Conservation (phyloP, 2,888 invertebrate species). For the Caprella mutica region DNA sequence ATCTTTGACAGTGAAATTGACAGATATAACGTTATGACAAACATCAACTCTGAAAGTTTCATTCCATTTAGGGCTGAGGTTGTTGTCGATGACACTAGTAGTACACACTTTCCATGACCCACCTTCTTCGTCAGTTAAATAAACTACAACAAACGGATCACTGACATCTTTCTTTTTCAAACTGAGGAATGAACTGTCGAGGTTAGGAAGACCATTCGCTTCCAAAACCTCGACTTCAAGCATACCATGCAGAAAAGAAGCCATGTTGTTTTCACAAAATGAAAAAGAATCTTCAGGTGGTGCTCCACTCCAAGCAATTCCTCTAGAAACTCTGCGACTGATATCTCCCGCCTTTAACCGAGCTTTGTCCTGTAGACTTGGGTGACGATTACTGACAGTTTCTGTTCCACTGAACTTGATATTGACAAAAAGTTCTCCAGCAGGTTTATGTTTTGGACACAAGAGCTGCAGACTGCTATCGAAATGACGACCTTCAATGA, state of each 20-base stretch:
- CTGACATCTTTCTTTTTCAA: conserved; percentile 34
- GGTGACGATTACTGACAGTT: neutral
- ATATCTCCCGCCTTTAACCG: conserved; percentile 19
- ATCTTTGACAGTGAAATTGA: conserved; percentile 33
- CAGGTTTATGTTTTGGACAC: conserved; percentile 18
- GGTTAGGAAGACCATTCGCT: conserved; percentile 30
- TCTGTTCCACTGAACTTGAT: conserved; percentile 15
- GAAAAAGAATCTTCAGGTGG: conserved; percentile 12
- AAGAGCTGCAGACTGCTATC: conserved; percentile 16
- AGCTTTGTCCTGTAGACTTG: conserved; percentile 18
- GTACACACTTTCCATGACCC: conserved; percentile 32
- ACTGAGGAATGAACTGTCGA: conserved; percentile 31
- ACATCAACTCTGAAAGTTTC: conserved; percentile 32
- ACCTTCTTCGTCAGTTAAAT: conserved; percentile 26
- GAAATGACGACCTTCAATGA: conserved; percentile 9
- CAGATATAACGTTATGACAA: conserved; percentile 30
- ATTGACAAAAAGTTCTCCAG: conserved; percentile 19
- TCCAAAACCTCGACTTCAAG: conserved; percentile 22
- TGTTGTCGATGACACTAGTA: conserved; percentile 32
- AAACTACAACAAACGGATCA: conserved; percentile 34
- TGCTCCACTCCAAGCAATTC: conserved; percentile 8
- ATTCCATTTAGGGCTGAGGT: conserved; percentile 31
- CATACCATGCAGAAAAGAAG: conserved; percentile 28
- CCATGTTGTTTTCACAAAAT: conserved; percentile 15
- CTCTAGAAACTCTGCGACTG: conserved; percentile 15